Evolutionary conservation across 35 echinoderm and acorn worm species (phyloP).

Genomic region (Diadema setosum): DNA sequence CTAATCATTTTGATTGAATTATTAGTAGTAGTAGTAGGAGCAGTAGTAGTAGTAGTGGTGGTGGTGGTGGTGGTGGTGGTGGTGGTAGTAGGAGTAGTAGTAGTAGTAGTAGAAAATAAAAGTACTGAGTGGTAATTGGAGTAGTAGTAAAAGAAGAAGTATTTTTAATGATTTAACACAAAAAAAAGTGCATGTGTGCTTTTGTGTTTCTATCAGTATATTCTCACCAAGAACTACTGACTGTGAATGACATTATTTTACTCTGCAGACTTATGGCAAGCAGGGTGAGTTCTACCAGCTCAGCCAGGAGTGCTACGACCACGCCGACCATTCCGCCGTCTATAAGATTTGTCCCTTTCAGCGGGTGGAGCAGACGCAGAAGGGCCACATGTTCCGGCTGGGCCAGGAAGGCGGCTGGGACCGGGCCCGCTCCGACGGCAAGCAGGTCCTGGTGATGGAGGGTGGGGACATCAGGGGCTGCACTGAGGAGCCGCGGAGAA

Average conservation of each 20-base stretch:
- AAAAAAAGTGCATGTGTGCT: no score
- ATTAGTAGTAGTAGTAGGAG: no score
- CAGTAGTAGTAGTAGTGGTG: no score
- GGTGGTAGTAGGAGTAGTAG: no score
- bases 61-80: no score
- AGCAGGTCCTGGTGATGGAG: slow-evolving; percentile 36
- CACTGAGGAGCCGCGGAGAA: not conserved
- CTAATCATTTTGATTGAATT: no score
- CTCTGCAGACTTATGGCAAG: slow-evolving; percentile 41
- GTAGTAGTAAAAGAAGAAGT: not conserved
- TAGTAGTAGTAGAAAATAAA: no score
- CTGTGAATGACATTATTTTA: no score
- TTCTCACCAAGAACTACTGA: not conserved
- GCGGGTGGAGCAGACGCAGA: slow-evolving; percentile 32
- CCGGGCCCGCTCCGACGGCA: not conserved
- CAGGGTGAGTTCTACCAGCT: slow-evolving; percentile 61
- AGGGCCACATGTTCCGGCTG: slow-evolving; percentile 29
- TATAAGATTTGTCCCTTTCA: slow-evolving; percentile 52
- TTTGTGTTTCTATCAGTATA: not conserved
- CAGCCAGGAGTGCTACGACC: slow-evolving; percentile 37
- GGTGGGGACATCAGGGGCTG: slow-evolving; percentile 37
- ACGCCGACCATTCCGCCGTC: not conserved
- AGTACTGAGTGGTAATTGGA: not conserved
- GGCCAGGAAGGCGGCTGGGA: slow-evolving; percentile 13
- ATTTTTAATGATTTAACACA: no score